Base-by-base conservation (phyloP, 2,113 vertebrate species). In the Mormyrus iriodes region DNA sequence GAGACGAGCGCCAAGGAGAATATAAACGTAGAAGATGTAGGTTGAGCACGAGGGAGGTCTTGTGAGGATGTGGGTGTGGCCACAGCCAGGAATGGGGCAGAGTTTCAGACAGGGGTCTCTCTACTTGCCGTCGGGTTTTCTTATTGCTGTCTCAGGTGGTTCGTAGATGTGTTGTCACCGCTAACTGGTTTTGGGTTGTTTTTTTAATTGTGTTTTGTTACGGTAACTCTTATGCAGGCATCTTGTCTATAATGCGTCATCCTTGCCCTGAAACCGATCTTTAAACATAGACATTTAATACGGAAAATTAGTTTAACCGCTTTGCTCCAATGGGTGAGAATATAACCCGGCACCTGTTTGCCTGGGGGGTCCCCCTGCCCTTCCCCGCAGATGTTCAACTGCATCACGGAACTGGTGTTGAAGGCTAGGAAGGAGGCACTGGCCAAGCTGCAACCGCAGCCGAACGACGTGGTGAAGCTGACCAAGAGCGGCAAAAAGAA, bases 1-100 rank as follows among this genome's bases (percentile, higher is more conserved):
- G 98, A 99, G 95, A 99, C 98, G 88, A 99, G 98, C 53, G 98
- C 98, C 90, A 99, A 99, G 95, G 98, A 99, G 94, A 99, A 99
- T 82, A 93, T 99, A 93, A 98, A 99, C 0, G 98, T 99, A 91
- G 98, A 99, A 94, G 98, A 99, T 35, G 76, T 48, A n/a, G 51
- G 65, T 53, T 13, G 89, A 42, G 73, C 13, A 42, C 17, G 31
- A 19, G n/a, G 21, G 21, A 19, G 39, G 2, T 4, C 3, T 88
- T 46, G 4, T 27, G 55, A 15, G 87, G 46, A 61, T 65, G 55
- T 2, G 55, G 55, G 19, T 46, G 15, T 17, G 39, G 17, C 17
- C 27, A 42, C 52, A 6, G 39, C 73, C 35, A 7, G 1, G 4
- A 79, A n/a, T 35, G 15, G 39, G 55, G 19, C 17, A 21, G 86